phyloP scores from a whole-genome alignment of 2,797 vertebrate genomes.

The Poeciliopsis paucimaculata region DNA sequence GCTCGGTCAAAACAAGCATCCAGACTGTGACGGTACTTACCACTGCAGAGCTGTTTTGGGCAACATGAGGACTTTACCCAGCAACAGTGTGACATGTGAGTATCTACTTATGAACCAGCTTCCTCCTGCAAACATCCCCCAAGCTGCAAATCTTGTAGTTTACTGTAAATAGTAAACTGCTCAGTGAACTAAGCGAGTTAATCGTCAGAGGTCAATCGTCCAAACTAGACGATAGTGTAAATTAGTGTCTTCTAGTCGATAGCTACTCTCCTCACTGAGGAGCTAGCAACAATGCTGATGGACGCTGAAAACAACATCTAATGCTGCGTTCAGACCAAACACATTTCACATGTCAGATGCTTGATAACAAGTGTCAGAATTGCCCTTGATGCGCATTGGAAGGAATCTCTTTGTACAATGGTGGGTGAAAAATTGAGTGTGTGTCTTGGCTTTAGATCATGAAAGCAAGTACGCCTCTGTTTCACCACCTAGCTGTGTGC shows the following conservation, averaged over 20 bases:
- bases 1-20: neutral
- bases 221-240: too few species aligned
- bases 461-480: too few species aligned
- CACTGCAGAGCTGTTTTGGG: slow-evolving; percentile 31
- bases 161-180: neutral
- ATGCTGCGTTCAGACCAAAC: too few species aligned
- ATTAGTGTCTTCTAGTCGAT: neutral
- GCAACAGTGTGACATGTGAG: neutral
- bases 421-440: too few species aligned
- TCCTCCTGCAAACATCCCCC: neutral
- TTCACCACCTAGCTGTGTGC: too few species aligned
- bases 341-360: too few species aligned
- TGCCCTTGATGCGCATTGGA: too few species aligned
- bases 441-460: too few species aligned
- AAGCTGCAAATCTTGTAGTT: neutral
- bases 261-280: neutral
- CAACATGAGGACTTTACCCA: slow-evolving; percentile 1
- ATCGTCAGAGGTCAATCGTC: too few species aligned
- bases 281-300: neutral
- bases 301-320: neutral
- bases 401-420: too few species aligned
- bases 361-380: too few species aligned
- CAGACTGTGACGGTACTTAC: slow-evolving; percentile 21
- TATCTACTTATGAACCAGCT: slow-evolving; percentile 1
- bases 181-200: neutral